phyloP scores from a whole-genome alignment of 2,113 vertebrate genomes.

The Oenanthe oenanthe region DNA sequence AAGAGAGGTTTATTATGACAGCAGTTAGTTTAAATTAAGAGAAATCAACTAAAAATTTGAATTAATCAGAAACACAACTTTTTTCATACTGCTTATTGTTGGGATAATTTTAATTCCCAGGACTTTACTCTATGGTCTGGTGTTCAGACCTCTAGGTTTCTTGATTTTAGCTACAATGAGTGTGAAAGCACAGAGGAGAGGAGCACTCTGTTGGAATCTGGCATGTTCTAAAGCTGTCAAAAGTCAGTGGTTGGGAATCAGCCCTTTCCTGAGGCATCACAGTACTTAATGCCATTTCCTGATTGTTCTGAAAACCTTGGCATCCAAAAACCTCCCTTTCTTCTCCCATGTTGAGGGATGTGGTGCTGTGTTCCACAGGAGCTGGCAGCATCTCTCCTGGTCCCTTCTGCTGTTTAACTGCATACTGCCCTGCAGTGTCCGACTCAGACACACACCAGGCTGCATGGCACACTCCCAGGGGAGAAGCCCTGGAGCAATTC shows the following conservation, averaged over 20 bases:
- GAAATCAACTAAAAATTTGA: neutral
- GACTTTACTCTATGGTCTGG: neutral
- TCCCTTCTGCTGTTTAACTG: neutral
- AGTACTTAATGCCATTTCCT: neutral
- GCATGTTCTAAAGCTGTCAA: neutral
- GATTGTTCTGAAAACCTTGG: neutral
- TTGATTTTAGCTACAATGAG: neutral
- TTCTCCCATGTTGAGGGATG: neutral
- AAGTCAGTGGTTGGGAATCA: neutral
- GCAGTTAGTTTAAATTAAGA: neutral
- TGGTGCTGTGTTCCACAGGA: neutral
- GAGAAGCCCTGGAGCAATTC: neutral
- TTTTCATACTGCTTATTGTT: neutral
- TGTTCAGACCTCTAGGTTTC: neutral
- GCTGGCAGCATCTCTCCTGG: neutral
- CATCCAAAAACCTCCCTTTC: neutral
- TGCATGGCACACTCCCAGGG: neutral
- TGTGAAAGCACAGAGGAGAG: neutral
- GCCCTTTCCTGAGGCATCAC: neutral
- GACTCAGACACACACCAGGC: neutral
- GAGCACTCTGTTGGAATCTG: neutral
- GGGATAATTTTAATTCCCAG: neutral
- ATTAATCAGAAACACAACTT: neutral
- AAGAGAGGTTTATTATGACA: neutral
- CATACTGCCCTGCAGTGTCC: accelerated